These are phyloP conservation scores for Benthosema pterotum DNA, from an alignment of 2,797 vertebrate species.

Conservation along the genomic window DNA sequence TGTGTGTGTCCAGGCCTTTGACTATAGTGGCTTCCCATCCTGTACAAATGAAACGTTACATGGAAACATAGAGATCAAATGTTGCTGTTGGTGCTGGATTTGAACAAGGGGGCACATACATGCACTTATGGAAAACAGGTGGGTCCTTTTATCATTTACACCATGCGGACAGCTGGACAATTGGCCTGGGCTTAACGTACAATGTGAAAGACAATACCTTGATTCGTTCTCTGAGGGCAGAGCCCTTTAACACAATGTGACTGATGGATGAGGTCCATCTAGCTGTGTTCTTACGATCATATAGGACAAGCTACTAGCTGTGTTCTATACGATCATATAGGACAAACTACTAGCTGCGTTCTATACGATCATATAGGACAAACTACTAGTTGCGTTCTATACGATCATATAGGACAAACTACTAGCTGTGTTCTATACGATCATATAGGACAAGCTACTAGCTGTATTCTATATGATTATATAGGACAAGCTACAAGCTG, in stretches of 20 bases:
- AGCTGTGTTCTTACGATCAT: no score
- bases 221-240: constrained; percentile 56
- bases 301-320: no score
- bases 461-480: constrained; percentile 22
- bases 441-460: constrained; percentile 2
- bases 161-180: constrained; percentile 58
- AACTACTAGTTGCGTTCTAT: constrained; percentile 25
- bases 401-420: constrained; percentile 8
- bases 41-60: no score
- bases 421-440: constrained; percentile 24
- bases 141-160: constrained; percentile 45
- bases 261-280: constrained; percentile 24
- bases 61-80: constrained; percentile 24
- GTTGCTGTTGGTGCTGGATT: constrained; percentile 22
- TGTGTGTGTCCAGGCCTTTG: no score
- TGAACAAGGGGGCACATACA: constrained; percentile 24
- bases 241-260: constrained; percentile 53
- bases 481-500: constrained; percentile 1
- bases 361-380: constrained; percentile 10
- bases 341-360: constrained; percentile 24
- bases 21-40: no score
- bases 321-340: constrained; percentile 21
- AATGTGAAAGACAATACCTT: constrained; percentile 72
- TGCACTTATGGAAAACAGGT: constrained; percentile 59
- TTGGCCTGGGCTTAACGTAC: constrained; percentile 29